phyloP scores from a whole-genome alignment of 2,113 vertebrate species.

The Cebus imitator region DNA sequence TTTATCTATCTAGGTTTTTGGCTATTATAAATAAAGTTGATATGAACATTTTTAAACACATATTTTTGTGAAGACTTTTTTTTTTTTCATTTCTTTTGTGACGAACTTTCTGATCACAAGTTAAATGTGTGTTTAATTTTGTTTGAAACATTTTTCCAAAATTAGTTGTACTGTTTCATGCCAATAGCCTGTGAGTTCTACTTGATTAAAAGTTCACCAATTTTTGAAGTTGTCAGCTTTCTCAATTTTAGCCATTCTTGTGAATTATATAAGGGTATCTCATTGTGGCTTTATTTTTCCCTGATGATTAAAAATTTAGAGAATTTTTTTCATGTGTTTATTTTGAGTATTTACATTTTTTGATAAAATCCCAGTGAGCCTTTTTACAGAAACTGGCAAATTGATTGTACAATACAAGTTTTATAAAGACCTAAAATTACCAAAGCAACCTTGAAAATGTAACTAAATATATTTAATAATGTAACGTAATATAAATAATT shows the following conservation, averaged over 20 bases:
- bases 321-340: background rate
- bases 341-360: background rate
- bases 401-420: background rate
- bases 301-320: background rate
- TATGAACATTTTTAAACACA: background rate
- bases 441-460: background rate
- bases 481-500: background rate
- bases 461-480: background rate
- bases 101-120: background rate
- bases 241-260: background rate
- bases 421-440: background rate
- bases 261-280: background rate
- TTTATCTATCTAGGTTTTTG: background rate
- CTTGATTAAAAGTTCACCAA: background rate
- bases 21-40: background rate
- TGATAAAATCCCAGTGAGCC: background rate
- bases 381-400: background rate
- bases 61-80: background rate
- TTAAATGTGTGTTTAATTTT: background rate
- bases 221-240: background rate
- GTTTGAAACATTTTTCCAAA: background rate
- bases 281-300: background rate
- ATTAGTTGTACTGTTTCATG: background rate
- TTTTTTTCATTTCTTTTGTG: background rate
- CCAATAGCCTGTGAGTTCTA: background rate